phyloP scores from a whole-genome alignment of 2,797 vertebrate genomes.

The Mallotus villosus region DNA sequence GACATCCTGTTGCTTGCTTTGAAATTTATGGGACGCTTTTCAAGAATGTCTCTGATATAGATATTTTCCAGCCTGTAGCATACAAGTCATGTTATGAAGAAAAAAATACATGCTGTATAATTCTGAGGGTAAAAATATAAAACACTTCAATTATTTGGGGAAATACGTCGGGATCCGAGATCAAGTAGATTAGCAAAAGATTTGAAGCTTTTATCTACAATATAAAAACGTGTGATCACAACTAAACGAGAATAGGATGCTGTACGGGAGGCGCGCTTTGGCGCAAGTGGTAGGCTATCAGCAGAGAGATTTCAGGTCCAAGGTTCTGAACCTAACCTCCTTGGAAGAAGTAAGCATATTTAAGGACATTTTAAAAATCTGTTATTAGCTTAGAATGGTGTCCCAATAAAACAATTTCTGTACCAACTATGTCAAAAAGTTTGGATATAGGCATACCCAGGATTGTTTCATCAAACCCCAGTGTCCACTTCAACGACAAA shows the following conservation, averaged over 20 bases:
- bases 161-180: background rate
- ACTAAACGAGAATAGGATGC: background rate
- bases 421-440: background rate
- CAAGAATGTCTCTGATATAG: background rate
- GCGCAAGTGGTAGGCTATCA: background rate
- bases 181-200: background rate
- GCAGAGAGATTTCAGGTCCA: background rate
- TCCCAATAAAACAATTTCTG: background rate
- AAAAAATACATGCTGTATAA: no score
- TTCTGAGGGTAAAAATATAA: background rate
- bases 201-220: background rate
- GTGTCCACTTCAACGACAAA: constrained; percentile 2
- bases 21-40: background rate
- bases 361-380: background rate
- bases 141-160: background rate
- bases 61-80: no score
- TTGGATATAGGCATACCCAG: background rate
- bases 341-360: no score
- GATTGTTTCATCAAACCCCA: background rate
- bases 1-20: background rate
- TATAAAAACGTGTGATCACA: background rate
- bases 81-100: no score
- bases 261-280: no score
- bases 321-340: background rate
- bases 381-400: background rate